These are phyloP conservation scores for Lamprologus callipterus DNA, from an alignment of 2,113 vertebrate genomes.

Conservation along the genomic window DNA sequence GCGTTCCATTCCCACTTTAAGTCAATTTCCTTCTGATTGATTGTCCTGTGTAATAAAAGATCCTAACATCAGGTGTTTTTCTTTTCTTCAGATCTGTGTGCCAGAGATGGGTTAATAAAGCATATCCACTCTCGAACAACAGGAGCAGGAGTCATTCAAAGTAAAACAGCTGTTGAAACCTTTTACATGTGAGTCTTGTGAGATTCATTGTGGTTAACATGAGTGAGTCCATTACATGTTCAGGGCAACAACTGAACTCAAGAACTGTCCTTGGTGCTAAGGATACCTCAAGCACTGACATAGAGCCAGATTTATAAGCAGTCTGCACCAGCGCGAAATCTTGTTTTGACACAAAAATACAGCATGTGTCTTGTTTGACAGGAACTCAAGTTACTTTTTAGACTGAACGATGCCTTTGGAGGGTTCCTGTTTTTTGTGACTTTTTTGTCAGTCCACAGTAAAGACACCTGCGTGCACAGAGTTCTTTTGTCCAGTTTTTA, in stretches of 20 bases:
- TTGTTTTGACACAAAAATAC: background rate
- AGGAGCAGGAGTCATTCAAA: background rate
- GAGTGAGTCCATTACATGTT: background rate
- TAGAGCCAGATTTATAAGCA: background rate
- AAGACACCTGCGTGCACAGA: background rate
- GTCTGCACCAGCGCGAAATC: fast-evolving
- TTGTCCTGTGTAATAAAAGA: background rate
- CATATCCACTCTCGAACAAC: background rate
- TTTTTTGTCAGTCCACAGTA: background rate
- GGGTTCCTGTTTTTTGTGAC: background rate
- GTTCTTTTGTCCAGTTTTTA: background rate
- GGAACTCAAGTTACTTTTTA: background rate
- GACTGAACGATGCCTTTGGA: background rate
- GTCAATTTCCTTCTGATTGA: background rate
- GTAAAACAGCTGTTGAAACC: background rate
- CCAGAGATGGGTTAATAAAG: fast-evolving
- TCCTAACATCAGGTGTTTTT: background rate
- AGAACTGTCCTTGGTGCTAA: background rate
- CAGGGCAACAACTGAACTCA: background rate
- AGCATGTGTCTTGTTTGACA: background rate
- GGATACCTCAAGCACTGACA: background rate
- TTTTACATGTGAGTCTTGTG: background rate
- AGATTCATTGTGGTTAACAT: background rate
- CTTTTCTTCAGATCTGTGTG: background rate
- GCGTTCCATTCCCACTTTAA: background rate